Conservation (phyloP, 2,113 vertebrate species). For the Mustelus asterias region DNA sequence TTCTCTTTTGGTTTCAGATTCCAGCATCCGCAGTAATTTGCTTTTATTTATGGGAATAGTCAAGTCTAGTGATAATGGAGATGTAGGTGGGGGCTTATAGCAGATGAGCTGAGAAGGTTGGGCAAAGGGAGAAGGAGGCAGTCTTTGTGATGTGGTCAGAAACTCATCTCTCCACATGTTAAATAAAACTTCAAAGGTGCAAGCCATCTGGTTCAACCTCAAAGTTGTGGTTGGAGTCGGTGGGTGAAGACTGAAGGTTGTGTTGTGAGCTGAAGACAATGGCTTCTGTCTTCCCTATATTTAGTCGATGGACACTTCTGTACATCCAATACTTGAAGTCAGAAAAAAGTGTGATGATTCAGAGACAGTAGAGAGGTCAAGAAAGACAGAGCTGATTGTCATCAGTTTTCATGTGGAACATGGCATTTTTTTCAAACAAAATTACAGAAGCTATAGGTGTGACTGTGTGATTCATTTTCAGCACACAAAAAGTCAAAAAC, state of each 20-base stretch:
- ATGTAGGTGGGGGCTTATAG: too few species aligned
- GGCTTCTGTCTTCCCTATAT: background rate
- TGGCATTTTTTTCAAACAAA: background rate
- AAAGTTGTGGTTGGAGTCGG: background rate
- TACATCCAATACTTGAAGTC: background rate
- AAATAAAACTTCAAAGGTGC: background rate
- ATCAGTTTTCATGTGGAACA: background rate
- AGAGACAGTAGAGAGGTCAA: background rate
- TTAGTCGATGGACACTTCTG: background rate
- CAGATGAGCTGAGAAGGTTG: too few species aligned
- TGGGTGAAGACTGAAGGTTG: background rate
- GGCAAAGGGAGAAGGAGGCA: background rate
- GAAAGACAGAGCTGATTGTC: background rate
- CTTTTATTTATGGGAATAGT: too few species aligned
- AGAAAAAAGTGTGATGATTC: background rate
- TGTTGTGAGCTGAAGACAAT: background rate
- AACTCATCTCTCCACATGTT: background rate
- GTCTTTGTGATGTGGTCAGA: background rate
- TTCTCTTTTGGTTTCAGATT: too few species aligned
- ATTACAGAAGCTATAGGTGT: background rate
- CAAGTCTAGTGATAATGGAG: too few species aligned
- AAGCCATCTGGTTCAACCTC: background rate
- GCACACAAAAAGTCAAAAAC: background rate
- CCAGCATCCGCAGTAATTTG: too few species aligned
- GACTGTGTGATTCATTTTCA: background rate